Evolutionary conservation across 2,113 vertebrate species (phyloP), one percentile per base, ranked within the genome.

Genomic region (Microtus oregoni): DNA sequence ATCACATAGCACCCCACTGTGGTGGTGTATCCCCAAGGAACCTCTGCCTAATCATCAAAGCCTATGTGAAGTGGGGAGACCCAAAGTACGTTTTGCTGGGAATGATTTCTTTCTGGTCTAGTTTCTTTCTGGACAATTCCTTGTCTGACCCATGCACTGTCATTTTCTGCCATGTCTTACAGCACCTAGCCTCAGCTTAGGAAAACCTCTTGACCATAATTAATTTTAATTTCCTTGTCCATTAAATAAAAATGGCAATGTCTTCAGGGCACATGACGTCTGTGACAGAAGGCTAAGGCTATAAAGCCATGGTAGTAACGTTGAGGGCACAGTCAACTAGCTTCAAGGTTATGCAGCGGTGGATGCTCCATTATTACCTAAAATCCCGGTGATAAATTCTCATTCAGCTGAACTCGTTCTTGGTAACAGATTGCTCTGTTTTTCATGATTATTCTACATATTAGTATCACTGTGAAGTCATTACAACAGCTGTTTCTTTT

Each of bases 401-500:
- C 92, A 76, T 89, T 52, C 63, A 63, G 38, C 41, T 78, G 20
- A 38, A 50, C 38, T 96, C 92, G 68, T 72, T 94, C 72, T 94
- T 67, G 85, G 87, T 72, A 86, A 88, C 92, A 96, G 91, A 89
- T 96, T 86, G 86, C 77, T 94, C 70, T 38, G 24, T 82, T 97
- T 96, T 94, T 96, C 94, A 75, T 89, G 82, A 94, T 95, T 89
- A 97, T 96, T 94, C 89, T 6, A 67, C 94, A 89, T 92, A 92
- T 95, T 95, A 97, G 96, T 95, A 90, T 96, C 89, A 85, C 86
- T 47, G 50, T 63, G 86, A 95, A 96, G 90, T 94, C 92, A 90
- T 95, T 81, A 82, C 76, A 82, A 90, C 95, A 97, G 96, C 97
- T 97, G 92, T 92, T 89, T 94, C 81, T 50, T 90, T 94, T 88